Percentiles rank a stretch among this genome's conserved stretches.
These are phyloP conservation scores for Rhagium mordax DNA, from an alignment of 2,888 invertebrate genomes.

Conservation along the genomic window DNA sequence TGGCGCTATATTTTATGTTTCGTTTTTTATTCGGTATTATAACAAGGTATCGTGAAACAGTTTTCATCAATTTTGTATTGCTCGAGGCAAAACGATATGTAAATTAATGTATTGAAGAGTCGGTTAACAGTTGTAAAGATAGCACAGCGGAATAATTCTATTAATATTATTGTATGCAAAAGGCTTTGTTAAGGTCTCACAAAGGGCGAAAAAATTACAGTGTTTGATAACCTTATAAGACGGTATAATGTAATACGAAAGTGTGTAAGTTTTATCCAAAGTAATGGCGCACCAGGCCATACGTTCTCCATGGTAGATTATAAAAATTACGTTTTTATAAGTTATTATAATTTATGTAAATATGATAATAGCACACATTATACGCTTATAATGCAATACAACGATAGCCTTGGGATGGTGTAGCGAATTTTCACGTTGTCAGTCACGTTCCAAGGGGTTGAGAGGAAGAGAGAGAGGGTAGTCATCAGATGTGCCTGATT, in stretches of 20 bases:
- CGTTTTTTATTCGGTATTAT: conserved; percentile 26
- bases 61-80: conserved; percentile 27
- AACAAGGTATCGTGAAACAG: conserved; percentile 25
- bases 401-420: conserved; percentile 62
- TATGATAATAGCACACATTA: conserved; percentile 67
- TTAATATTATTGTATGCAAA: conserved; percentile 34
- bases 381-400: conserved; percentile 62
- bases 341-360: conserved; percentile 70
- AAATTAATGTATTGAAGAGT: conserved; percentile 33
- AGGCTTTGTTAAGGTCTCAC: conserved; percentile 27
- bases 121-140: conserved; percentile 28
- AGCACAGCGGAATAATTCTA: conserved; percentile 26
- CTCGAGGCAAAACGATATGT: conserved; percentile 35
- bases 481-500: conserved; percentile 64
- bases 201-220: conserved; percentile 47
- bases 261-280: conserved; percentile 1
- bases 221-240: conserved; percentile 34
- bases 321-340: conserved; percentile 59
- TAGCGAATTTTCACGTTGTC: conserved; percentile 63
- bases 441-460: conserved; percentile 60
- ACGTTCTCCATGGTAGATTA: conserved; percentile 46
- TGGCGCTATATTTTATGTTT: conserved; percentile 7
- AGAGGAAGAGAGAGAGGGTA: conserved; percentile 53
- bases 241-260: background rate
- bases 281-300: conserved; percentile 23